A percentile compares a stretch with the other conserved stretches of the same genome.
These are phyloP conservation scores for Onychomys torridus DNA, from an alignment of 2,797 vertebrate genomes.

Conservation along the genomic window DNA sequence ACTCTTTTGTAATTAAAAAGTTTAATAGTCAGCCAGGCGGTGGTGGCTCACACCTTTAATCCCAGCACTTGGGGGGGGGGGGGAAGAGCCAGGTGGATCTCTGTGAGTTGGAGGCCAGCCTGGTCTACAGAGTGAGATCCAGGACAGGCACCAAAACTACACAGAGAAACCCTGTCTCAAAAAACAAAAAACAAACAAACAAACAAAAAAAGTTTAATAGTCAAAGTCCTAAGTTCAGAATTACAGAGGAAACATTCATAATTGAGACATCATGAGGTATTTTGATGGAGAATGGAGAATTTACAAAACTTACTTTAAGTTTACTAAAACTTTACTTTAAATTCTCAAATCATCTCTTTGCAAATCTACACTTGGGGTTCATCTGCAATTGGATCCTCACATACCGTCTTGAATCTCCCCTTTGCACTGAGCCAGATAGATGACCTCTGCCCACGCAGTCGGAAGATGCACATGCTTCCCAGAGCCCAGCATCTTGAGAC, in stretches of 20 bases:
- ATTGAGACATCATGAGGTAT: slow-evolving; percentile 25
- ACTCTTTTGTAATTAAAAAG: slow-evolving; percentile 63
- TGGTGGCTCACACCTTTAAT: too few relatives aligned
- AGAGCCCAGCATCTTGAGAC: slow-evolving; percentile 78
- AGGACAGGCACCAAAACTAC: too few relatives aligned
- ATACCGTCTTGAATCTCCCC: slow-evolving; percentile 88
- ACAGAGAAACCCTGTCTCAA: too few relatives aligned
- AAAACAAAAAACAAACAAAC: too few relatives aligned
- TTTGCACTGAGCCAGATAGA: slow-evolving; percentile 87
- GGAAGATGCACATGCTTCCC: slow-evolving; percentile 82
- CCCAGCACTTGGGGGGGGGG: too few relatives aligned
- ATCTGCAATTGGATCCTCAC: slow-evolving; percentile 64
- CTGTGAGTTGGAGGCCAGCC: too few relatives aligned
- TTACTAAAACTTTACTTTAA: slow-evolving; percentile 46
- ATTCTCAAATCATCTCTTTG: slow-evolving; percentile 65
- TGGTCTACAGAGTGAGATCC: too few relatives aligned
- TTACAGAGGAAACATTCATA: slow-evolving; percentile 26
- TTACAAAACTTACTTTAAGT: neutral
- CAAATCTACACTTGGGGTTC: slow-evolving; percentile 2
- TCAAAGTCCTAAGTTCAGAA: slow-evolving; percentile 67
- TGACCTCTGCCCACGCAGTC: slow-evolving; percentile 83
- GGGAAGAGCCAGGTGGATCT: too few relatives aligned
- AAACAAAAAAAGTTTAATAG: slow-evolving; percentile 33
- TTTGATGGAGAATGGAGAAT: slow-evolving; percentile 54
- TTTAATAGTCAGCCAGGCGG: too few relatives aligned